Base-by-base conservation (phyloP, 30 jellyfish, hydroid and myxozoan genomes). In the Aurelia sp. region DNA sequence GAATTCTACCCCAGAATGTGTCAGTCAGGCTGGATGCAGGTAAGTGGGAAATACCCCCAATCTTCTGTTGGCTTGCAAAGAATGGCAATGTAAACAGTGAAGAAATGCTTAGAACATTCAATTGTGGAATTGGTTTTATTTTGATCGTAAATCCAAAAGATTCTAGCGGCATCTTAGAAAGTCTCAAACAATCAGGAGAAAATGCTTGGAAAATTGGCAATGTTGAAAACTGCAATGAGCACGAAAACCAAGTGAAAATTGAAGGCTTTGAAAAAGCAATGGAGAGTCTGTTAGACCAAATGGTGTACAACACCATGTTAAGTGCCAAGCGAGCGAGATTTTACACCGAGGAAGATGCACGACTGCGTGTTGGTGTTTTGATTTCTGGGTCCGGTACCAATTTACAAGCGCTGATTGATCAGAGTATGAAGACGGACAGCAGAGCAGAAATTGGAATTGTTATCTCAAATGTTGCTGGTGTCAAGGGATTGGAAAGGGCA, bases 321-420 rank as follows among this genome's bases (percentile, higher is more conserved):
- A 11, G 55, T 37, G 11, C 44, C 19, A 22, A 76, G 37, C 71
- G 79, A 11, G 37, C 62, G 20, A 33, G 71, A 13, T 17, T 19
- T 18, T 33, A 9, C 27, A 47, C n/a, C 19, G 64, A 78, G 12
- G 67, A 13, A 19, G 22, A n/a, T 4, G 30, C 37, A 47, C 89
- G 89, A 1, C 33, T 87, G 94, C 89, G 73, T 15, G 97, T 93
- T 23, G 98, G 96, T 6, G 97, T 88, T 67, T 60, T 93, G 80
- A 93, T 93, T 31, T 93, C 98, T 55, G 98, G 98, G 11, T 81
- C 96, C 20, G 98, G 98, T 22, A 93, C 98, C 78, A 93, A 93
- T 63, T 89, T 93, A 6, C 98, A 93, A 71, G 97, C 98, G n/a
- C 82, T 93, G 61, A 87, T 93, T n/a, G 97, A 93, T 66, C 93